Percentiles rank a stretch among this genome's conserved stretches.
These are phyloP conservation scores for Tiphia femorata DNA, from an alignment of 2,888 invertebrate genomes.

Conservation along the genomic window DNA sequence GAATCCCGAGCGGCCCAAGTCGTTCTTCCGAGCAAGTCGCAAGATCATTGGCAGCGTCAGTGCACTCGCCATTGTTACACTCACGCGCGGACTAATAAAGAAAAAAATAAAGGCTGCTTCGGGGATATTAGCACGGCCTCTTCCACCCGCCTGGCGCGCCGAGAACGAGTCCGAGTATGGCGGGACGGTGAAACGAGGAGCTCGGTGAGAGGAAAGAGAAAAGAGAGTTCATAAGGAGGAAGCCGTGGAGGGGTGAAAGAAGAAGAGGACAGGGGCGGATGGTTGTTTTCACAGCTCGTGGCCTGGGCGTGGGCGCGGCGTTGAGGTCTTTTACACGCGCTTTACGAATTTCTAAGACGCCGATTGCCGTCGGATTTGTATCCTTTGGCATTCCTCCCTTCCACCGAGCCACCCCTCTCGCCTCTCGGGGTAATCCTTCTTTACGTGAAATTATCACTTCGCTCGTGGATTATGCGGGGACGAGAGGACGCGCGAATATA, in stretches of 20 bases:
- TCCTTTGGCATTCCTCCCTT: too few relatives aligned
- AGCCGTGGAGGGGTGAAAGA: not conserved
- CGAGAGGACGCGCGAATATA: too few relatives aligned
- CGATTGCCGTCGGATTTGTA: too few relatives aligned
- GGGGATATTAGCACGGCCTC: constrained; percentile 52
- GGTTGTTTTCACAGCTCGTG: not conserved
- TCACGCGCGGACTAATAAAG: constrained; percentile 54
- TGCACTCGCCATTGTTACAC: constrained; percentile 40
- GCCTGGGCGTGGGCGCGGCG: not conserved
- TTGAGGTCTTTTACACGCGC: not conserved
- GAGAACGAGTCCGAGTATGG: not conserved
- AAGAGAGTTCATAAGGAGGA: not conserved
- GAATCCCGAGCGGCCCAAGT: constrained; percentile 10
- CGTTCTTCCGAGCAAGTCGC: constrained; percentile 49
- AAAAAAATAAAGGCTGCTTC: constrained; percentile 57
- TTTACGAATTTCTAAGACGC: not conserved
- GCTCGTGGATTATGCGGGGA: too few relatives aligned
- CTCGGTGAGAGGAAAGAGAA: not conserved
- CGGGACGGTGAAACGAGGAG: not conserved
- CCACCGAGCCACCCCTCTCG: too few relatives aligned
- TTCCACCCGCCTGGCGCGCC: constrained; percentile 8
- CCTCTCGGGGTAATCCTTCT: too few relatives aligned
- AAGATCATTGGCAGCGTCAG: constrained; percentile 49
- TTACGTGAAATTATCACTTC: too few relatives aligned
- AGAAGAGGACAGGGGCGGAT: not conserved